phyloP scores from a whole-genome alignment of 2,113 vertebrate species.

The Perccottus glenii region DNA sequence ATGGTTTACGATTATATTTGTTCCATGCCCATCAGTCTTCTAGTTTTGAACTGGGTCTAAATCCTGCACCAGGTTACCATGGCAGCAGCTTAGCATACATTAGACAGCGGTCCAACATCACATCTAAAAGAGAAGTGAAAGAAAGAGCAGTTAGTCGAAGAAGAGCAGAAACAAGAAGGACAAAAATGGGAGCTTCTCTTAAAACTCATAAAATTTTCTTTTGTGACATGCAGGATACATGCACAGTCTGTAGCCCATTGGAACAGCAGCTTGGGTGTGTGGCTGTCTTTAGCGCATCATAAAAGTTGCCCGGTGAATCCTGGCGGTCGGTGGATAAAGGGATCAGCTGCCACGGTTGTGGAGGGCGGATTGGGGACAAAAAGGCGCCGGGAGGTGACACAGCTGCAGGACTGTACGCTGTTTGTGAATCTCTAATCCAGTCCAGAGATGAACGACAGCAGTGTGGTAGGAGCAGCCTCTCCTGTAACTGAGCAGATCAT shows the following conservation, averaged over 20 bases:
- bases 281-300: background rate
- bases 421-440: conserved; percentile 18
- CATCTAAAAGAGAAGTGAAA: conserved; percentile 35
- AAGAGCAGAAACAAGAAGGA: background rate
- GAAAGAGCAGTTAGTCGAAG: too few species aligned
- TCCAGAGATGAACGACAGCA: conserved; percentile 5
- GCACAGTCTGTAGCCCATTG: background rate
- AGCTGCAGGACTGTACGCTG: conserved; percentile 21
- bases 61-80: conserved; percentile 78
- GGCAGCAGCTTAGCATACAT: conserved; percentile 83
- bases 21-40: conserved; percentile 11
- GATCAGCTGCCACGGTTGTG: conserved; percentile 1
- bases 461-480: conserved; percentile 7
- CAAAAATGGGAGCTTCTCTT: background rate
- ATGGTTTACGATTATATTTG: conserved; percentile 59
- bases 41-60: conserved; percentile 70
- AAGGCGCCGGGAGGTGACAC: conserved; percentile 15
- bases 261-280: conserved; percentile 9
- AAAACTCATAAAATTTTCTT: too few species aligned
- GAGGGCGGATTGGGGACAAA: conserved; percentile 2
- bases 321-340: conserved; percentile 18
- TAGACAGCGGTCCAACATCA: conserved; percentile 73
- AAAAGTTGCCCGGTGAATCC: conserved; percentile 22
- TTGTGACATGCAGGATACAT: too few species aligned
- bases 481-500: conserved; percentile 21